These are phyloP conservation scores for Sorex fumeus DNA, from an alignment of 2,113 vertebrate species.

Conservation along the genomic window DNA sequence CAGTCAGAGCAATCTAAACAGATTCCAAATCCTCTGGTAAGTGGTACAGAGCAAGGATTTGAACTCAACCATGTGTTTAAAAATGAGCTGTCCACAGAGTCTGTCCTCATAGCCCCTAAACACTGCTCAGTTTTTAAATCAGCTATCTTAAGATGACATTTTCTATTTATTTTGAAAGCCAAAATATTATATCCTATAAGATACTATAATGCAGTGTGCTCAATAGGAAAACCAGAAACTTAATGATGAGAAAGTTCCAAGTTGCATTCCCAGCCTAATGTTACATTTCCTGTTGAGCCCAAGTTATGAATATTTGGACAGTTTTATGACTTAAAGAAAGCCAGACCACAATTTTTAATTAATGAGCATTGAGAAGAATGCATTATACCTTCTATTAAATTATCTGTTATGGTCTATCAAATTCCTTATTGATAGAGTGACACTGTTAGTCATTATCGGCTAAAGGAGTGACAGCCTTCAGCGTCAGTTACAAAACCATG, in stretches of 20 bases:
- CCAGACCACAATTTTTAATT: background rate
- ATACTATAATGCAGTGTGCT: background rate
- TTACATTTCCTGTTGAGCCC: background rate
- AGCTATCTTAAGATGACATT: background rate
- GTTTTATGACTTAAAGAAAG: slow-evolving; percentile 33
- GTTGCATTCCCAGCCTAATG: background rate
- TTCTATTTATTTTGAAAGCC: slow-evolving; percentile 13
- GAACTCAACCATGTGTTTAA: background rate
- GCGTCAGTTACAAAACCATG: background rate
- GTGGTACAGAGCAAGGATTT: background rate
- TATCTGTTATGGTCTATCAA: background rate
- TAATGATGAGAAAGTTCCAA: background rate
- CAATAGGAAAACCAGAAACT: background rate
- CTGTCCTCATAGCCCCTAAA: background rate
- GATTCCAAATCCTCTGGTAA: background rate
- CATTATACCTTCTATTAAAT: background rate
- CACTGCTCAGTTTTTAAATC: background rate
- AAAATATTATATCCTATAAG: background rate
- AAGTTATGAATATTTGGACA: background rate
- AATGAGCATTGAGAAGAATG: background rate
- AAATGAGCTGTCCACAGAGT: background rate
- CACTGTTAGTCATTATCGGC: background rate
- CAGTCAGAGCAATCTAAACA: background rate
- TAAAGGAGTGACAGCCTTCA: background rate
- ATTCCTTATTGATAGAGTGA: background rate